Evolutionary conservation across 1,140 invertebrate species (phyloP), one percentile per base, ranked within the genome.

Genomic region (Ceratitis capitata): DNA sequence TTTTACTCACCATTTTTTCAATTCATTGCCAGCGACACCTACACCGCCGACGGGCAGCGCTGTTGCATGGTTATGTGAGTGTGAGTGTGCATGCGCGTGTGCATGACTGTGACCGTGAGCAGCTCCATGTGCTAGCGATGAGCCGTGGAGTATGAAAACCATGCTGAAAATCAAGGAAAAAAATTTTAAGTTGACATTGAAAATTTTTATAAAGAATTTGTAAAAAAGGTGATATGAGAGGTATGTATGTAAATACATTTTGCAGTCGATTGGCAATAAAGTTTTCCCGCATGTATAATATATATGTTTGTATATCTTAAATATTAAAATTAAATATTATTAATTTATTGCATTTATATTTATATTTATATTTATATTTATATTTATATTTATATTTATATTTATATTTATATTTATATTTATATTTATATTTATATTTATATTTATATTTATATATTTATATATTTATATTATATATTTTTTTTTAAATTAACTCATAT

Each of bases 81-180:
- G 84, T 32, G n/a, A 29, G 39, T 85, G 64, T 26, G 51, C 51
- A 64, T 89, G 88, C 49, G 87, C 86, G 83, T 93, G 92, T 42
- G 86, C 84, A 84, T 93, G 92, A 53, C 85, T 85, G 45, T 90
- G 87, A 10, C 86, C 87, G 61, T 89, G 88, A 29, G 87, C 86
- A 64, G 86, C 84, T 61, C 92, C 92, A 49, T 47, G 85, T n/a
- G 84, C 85, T 61, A 89, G 86, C 88, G 93, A 94, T 47, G 93
- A 93, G 3, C 95, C 95, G 88, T 97, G 96, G 64, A 97, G 92
- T 42, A 96, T 94, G 29, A 95, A 91, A 35, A 95, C 96, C 94
- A 97, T 96, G 85, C 95, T 96, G 88, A 78, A 82, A 85, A 87
- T 85, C 29, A 47, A 42, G 69, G 86, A 83, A 86, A 74, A 53